Percentiles rank a stretch among this genome's conserved stretches.
Evolutionary conservation across 2,113 vertebrate genomes (phyloP).

Genomic region (Saccopteryx leptura): DNA sequence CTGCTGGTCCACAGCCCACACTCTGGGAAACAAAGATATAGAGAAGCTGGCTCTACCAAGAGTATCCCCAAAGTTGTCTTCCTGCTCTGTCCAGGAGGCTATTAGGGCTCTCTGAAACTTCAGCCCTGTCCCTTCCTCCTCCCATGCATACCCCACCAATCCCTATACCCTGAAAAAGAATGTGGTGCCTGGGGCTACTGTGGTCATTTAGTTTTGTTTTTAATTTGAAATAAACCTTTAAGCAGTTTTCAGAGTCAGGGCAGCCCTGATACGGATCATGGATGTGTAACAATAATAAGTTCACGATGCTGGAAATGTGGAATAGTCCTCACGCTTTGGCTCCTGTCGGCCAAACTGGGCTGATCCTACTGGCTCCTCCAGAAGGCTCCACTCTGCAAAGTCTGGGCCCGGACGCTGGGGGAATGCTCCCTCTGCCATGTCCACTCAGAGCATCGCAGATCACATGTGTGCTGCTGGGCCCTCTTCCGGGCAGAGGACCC

Average conservation of each 20-base stretch:
- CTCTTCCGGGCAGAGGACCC: neutral
- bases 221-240: slow-evolving; percentile 89
- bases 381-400: neutral
- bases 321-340: slow-evolving; percentile 41
- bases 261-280: slow-evolving; percentile 81
- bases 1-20: neutral
- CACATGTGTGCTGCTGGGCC: neutral
- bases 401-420: neutral
- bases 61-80: neutral
- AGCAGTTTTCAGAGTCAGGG: slow-evolving; percentile 86
- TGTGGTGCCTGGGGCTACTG: slow-evolving; percentile 12
- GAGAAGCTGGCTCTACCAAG: neutral
- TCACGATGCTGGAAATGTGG: slow-evolving; percentile 84
- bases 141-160: neutral
- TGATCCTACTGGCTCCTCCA: slow-evolving; percentile 25
- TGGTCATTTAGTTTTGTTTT: slow-evolving; percentile 79
- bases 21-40: neutral
- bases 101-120: neutral
- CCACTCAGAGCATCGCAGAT: neutral
- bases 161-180: slow-evolving; percentile 69
- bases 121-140: neutral
- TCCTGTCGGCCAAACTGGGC: neutral
- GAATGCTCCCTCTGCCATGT: neutral
- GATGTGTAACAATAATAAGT: slow-evolving; percentile 84
- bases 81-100: neutral